Evolutionary conservation across 2,113 vertebrate genomes (phyloP).

Genomic region (Pithys albifrons): DNA sequence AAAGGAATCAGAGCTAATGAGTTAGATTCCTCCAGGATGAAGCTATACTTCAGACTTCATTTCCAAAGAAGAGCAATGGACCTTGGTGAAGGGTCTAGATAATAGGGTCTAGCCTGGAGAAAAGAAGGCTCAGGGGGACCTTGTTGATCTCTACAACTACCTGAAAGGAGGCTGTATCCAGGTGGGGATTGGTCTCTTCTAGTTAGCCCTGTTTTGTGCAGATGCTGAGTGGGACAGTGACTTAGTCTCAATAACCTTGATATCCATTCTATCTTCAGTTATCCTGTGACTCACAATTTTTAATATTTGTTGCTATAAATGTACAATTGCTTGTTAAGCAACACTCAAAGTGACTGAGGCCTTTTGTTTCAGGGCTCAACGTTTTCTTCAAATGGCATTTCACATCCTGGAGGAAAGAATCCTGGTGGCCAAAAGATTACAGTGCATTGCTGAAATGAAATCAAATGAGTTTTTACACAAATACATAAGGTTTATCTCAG

Average conservation of each 20-base stretch:
- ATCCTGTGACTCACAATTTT: background rate
- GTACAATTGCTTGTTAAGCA: background rate
- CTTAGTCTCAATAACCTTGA: background rate
- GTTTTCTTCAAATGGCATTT: background rate
- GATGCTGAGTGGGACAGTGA: background rate
- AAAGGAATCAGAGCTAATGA: background rate
- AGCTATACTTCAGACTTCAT: background rate
- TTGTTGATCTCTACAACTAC: too few relatives aligned
- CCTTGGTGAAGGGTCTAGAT: background rate
- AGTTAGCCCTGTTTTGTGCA: background rate
- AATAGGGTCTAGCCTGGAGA: background rate
- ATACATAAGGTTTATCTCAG: background rate
- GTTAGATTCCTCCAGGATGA: background rate
- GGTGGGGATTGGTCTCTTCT: background rate
- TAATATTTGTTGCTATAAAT: background rate
- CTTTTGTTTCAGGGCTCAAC: background rate
- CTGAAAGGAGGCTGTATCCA: background rate
- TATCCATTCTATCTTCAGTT: background rate
- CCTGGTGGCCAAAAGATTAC: background rate
- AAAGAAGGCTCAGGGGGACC: background rate
- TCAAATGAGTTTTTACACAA: background rate
- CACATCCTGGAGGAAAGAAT: background rate
- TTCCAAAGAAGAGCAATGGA: background rate
- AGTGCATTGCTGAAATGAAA: background rate
- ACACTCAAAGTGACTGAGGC: rapidly evolving